Conservation (phyloP, 2,113 vertebrate genomes). For the Callocephalon fimbriatum region DNA sequence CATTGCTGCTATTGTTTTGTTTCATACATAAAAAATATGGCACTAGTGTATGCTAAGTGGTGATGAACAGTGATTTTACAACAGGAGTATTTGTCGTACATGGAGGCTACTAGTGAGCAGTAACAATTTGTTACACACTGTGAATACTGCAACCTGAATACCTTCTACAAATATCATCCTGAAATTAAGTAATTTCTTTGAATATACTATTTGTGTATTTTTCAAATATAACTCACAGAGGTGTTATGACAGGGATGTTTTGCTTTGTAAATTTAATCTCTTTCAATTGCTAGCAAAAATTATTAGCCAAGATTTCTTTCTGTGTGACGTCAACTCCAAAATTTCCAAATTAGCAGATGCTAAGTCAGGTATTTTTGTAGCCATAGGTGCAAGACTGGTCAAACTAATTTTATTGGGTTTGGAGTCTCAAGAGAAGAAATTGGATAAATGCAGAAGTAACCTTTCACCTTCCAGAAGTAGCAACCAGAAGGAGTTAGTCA, state of each 20-base stretch:
- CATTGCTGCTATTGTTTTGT: neutral
- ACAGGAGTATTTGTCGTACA: neutral
- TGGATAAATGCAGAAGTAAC: conserved; percentile 61
- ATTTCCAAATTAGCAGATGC: conserved; percentile 27
- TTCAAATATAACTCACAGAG: neutral
- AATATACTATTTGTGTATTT: neutral
- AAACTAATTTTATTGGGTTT: conserved; percentile 64
- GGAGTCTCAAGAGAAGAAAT: conserved; percentile 63
- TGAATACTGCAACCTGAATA: neutral
- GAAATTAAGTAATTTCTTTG: neutral
- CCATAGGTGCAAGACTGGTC: neutral
- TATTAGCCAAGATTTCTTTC: conserved; percentile 2
- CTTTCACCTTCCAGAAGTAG: conserved; percentile 70
- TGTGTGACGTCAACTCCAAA: neutral
- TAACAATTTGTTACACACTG: neutral
- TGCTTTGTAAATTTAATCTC: neutral
- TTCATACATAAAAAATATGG: neutral
- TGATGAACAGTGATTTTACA: neutral
- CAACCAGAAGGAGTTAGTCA: conserved; percentile 72
- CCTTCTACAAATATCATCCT: conserved; percentile 2
- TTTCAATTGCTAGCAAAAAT: conserved; percentile 43
- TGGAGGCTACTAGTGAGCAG: neutral
- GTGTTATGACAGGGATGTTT: conserved; percentile 13
- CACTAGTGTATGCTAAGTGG: neutral
- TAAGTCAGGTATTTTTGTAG: conserved; percentile 36